Percentiles rank a stretch among this genome's conserved stretches.
These are phyloP conservation scores for Drosophila novamexicana DNA, from an alignment of 1,140 invertebrate genomes.

Conservation along the genomic window DNA sequence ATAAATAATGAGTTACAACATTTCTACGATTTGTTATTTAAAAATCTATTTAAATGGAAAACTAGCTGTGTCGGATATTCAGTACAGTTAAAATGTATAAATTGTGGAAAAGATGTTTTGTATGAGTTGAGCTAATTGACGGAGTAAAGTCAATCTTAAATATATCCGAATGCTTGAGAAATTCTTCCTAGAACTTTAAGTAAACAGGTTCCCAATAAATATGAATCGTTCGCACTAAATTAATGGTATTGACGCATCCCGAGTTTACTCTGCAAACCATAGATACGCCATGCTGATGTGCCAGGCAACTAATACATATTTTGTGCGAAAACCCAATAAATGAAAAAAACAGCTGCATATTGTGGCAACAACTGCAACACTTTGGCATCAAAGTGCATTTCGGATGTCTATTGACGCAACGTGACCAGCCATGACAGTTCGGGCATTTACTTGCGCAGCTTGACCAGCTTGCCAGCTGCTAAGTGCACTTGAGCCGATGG, in stretches of 20 bases:
- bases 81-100: too few species aligned
- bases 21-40: too few species aligned
- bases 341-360: slow-evolving; percentile 24
- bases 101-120: too few species aligned
- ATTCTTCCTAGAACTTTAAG: too few species aligned
- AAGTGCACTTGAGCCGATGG: slow-evolving; percentile 43
- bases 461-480: slow-evolving; percentile 3
- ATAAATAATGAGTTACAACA: too few species aligned
- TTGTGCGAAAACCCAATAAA: slow-evolving; percentile 18
- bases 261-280: neutral
- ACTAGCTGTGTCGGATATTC: too few species aligned
- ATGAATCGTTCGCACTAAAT: neutral
- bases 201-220: too few species aligned
- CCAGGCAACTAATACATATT: neutral
- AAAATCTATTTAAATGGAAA: too few species aligned
- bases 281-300: slow-evolving; percentile 26
- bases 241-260: neutral
- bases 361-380: slow-evolving; percentile 60
- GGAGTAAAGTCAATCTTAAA: neutral
- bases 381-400: slow-evolving; percentile 70
- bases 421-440: slow-evolving; percentile 60
- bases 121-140: too few species aligned
- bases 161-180: neutral
- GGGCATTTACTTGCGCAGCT: slow-evolving; percentile 46
- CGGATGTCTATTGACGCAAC: slow-evolving; percentile 70